Conservation (phyloP, 2,797 vertebrate genomes). For the Sebastes cheni region DNA sequence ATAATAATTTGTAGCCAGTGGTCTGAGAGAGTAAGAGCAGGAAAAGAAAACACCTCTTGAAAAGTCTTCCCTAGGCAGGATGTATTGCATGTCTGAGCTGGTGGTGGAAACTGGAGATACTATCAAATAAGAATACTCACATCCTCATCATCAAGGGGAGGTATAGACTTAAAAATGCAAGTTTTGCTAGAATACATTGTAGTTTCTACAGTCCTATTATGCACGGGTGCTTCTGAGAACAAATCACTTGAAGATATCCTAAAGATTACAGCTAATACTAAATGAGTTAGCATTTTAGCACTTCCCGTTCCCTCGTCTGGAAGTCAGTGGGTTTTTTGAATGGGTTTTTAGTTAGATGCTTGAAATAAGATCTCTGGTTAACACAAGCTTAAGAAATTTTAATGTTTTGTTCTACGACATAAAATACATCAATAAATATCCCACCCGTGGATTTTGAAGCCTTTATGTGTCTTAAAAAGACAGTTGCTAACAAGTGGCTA, state of each 20-base stretch:
- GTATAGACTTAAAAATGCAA: neutral
- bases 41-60: neutral
- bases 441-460: no score
- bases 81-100: neutral
- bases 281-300: no score
- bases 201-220: neutral
- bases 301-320: no score
- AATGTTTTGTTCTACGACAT: no score
- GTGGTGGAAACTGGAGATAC: neutral
- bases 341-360: no score
- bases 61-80: neutral
- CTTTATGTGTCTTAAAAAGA: no score
- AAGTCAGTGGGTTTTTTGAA: no score
- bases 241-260: neutral
- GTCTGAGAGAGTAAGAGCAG: neutral
- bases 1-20: neutral
- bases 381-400: no score
- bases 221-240: no score
- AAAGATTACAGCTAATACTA: neutral
- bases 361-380: no score
- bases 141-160: neutral
- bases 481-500: no score
- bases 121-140: neutral
- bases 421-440: no score
- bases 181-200: neutral